Base-by-base conservation (phyloP, 2,113 vertebrate species). In the Benitochromis conjunctus region DNA sequence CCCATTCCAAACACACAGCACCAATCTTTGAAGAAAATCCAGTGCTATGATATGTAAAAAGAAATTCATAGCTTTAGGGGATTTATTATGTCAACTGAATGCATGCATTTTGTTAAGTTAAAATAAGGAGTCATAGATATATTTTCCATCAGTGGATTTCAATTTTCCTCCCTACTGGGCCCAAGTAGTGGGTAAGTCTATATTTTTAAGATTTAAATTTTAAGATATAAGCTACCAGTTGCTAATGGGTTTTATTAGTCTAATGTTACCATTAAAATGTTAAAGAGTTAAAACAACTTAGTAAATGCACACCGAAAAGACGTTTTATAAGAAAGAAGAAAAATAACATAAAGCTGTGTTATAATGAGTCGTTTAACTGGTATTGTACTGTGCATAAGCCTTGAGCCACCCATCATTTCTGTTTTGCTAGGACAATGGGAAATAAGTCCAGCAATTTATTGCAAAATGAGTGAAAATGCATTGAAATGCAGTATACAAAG, bases 11-110 rank as follows among this genome's bases (percentile, higher is more conserved):
- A 62, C 57, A 77, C 88, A 85, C 86, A 29, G 78, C 24, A 71
- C 62, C 54, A 54, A 83, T 85, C 86, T 95, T 94, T 95, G 93
- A 94, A 92, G 93, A 91, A 92, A 83, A 92, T 92, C 89, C 78
- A 86, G 41, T 86, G 82, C 64, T 85, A 56, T 64, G 84, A 92
- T 81, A 54, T 82, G 82, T 48, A 79, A 71, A 53, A 66, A 71
- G 12, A 53, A 57, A 24, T 69, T 53, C 36, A 69, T n/a, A 85
- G 83, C 74, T 88, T 64, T 78, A 87, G 87, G 77, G 80, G 58
- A 84, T 89, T 87, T 83, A 43, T 90, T 80, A 71, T 86, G 82
- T 94, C 82, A 89, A 74, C 79, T 86, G 85, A 84, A 89, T 89
- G 88, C 76, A 91, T 89, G 82, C 24, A 91, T 88, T 90, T 88